Percentiles rank a stretch among this genome's conserved stretches.
Evolutionary conservation across 2,113 vertebrate species (phyloP).

Genomic region (Perca flavescens): DNA sequence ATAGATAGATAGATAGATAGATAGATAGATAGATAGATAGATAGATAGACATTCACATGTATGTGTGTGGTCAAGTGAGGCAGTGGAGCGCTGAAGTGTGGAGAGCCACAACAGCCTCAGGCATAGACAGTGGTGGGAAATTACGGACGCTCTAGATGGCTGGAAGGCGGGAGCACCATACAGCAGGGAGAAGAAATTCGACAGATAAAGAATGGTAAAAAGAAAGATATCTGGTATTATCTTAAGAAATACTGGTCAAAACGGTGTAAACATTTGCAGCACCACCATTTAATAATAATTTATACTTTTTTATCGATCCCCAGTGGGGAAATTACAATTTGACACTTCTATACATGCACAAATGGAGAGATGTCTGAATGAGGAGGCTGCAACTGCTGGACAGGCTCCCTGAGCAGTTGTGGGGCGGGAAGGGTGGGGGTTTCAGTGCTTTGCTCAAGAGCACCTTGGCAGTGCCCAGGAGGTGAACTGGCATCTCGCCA

Average conservation of each 20-base stretch:
- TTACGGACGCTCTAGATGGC: conserved; percentile 38
- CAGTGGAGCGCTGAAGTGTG: conserved; percentile 58
- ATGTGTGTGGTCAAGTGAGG: conserved; percentile 49
- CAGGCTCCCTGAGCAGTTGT: no score
- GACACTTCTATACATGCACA: no score
- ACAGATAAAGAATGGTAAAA: conserved; percentile 9
- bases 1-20: conserved; percentile 18
- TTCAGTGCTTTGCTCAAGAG: no score
- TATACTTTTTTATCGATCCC: no score
- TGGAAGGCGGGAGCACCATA: conserved; percentile 31
- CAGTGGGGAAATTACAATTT: no score
- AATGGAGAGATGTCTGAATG: no score
- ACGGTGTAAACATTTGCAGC: neutral
- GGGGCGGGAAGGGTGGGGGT: no score
- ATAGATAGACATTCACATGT: conserved; percentile 12
- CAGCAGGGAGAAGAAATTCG: conserved; percentile 15
- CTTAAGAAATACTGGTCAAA: neutral
- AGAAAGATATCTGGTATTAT: neutral
- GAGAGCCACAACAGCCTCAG: conserved; percentile 65
- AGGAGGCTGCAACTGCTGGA: no score
- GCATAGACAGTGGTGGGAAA: conserved; percentile 59
- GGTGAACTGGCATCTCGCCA: no score
- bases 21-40: conserved; percentile 24
- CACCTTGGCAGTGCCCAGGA: no score
- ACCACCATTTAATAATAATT: neutral